phyloP scores from a whole-genome alignment of 1,140 invertebrate species.

The Pseudomyrmex flavicornis region DNA sequence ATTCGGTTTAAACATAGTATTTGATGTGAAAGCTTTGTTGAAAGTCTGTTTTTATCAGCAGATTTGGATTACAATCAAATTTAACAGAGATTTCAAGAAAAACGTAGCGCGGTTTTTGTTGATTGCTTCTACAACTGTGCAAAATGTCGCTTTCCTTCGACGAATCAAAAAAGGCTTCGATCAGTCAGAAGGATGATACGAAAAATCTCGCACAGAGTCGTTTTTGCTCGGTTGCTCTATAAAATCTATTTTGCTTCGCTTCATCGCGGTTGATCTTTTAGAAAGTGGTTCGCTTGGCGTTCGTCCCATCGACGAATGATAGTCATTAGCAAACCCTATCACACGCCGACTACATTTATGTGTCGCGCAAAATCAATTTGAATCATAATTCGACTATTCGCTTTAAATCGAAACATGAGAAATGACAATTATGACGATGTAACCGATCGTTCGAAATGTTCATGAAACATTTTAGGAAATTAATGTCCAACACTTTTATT shows the following conservation, averaged over 20 bases:
- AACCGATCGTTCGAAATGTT: not conserved
- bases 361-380: conserved; percentile 35
- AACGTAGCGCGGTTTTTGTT: not conserved
- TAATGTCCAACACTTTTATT: not conserved
- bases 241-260: not conserved
- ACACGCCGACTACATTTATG: conserved; percentile 25
- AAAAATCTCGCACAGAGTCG: not conserved
- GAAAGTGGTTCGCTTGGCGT: conserved; percentile 50
- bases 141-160: not conserved
- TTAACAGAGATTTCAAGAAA: not conserved
- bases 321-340: conserved; percentile 36
- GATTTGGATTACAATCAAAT: conserved; percentile 26
- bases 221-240: conserved; percentile 5
- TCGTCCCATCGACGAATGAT: conserved; percentile 10
- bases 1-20: too few relatives aligned
- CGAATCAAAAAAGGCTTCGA: not conserved
- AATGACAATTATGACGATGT: not conserved
- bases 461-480: not conserved
- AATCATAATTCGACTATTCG: conserved; percentile 16
- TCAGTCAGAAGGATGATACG: not conserved
- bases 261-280: conserved; percentile 30
- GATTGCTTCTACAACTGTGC: not conserved
- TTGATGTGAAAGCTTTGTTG: too few relatives aligned
- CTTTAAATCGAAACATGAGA: not conserved
- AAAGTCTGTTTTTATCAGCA: not conserved